Evolutionary conservation across 2,113 vertebrate genomes (phyloP).

Genomic region (Colinus virginianus): DNA sequence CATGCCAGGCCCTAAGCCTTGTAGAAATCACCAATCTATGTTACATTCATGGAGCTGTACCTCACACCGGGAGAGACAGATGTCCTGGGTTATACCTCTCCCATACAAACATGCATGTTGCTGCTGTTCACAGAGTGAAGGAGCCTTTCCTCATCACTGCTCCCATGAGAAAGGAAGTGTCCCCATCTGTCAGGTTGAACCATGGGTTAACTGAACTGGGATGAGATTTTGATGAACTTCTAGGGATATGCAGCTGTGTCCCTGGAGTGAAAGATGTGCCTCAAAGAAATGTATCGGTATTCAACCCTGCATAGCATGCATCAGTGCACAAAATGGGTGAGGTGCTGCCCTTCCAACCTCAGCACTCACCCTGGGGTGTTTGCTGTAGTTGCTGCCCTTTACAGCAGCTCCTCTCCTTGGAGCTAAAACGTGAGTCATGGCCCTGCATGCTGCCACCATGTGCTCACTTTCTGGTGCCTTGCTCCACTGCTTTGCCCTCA

Average conservation of each 20-base stretch:
- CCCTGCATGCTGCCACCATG: neutral
- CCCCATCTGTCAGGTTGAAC: neutral
- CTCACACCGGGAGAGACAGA: neutral
- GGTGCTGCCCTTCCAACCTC: neutral
- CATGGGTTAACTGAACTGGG: neutral
- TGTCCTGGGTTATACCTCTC: neutral
- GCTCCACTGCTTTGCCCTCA: neutral
- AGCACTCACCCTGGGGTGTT: accelerated
- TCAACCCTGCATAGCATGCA: neutral
- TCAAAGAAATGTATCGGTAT: neutral
- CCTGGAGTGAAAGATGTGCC: neutral
- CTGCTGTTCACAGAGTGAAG: neutral
- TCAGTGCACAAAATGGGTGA: neutral
- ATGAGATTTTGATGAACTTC: neutral
- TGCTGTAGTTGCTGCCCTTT: neutral
- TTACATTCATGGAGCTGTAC: neutral
- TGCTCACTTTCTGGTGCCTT: neutral
- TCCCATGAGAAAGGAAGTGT: neutral
- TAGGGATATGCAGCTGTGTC: neutral
- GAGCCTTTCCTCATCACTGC: neutral
- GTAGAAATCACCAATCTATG: neutral
- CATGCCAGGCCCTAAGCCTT: constrained; percentile 19
- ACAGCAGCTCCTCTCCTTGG: neutral
- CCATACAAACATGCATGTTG: neutral
- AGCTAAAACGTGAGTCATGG: accelerated